Base-by-base conservation (phyloP, 2,113 vertebrate genomes). In the Pelobates fuscus region DNA sequence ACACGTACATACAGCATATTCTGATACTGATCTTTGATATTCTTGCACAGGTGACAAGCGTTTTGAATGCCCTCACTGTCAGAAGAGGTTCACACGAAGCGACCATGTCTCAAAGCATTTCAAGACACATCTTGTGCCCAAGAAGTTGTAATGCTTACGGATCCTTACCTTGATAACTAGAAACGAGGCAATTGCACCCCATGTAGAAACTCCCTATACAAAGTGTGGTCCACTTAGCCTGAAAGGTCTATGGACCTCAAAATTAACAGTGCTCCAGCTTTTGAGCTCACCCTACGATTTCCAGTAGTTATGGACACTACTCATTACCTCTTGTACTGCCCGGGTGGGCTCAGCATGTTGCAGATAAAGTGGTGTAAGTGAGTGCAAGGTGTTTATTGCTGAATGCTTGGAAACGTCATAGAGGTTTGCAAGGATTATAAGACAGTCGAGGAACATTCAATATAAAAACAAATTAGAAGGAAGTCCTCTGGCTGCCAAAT, bases 81-180 rank as follows among this genome's bases (percentile, higher is more conserved):
- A 98, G 93, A 98, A 98, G 78, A 95, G 96, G 78, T 98, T 98
- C 91, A 98, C 98, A 95, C 86, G 97, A 85, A 98, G 96, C 17
- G 96, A 98, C 88, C 97, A 98, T 85, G 94, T 98, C 79, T 97
- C 95, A n/a, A 98, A 98, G 90, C 97, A 98, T 91, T 98, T 96
- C 80, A 99, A 99, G 85, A 99, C 97, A 44, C 97, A 99, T 89
- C 93, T 99, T 85, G 97, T 95, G 92, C 95, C 94, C 81, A 99
- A 99, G 92, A 97, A 95, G 91, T 90, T 99, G 90, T 98, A 92
- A 95, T 81, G 80, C 67, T 64, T 30, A 58, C n/a, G 2, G 30
- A 44, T 8, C 62, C 17, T 41, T 30, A 37, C 8, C 57, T 25
- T 15, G 8, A 49, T 37, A 17, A 44, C 54, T 2, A 49, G 27